Base-by-base conservation (phyloP, 2,888 invertebrate genomes). In the Drosophila mimetica region DNA sequence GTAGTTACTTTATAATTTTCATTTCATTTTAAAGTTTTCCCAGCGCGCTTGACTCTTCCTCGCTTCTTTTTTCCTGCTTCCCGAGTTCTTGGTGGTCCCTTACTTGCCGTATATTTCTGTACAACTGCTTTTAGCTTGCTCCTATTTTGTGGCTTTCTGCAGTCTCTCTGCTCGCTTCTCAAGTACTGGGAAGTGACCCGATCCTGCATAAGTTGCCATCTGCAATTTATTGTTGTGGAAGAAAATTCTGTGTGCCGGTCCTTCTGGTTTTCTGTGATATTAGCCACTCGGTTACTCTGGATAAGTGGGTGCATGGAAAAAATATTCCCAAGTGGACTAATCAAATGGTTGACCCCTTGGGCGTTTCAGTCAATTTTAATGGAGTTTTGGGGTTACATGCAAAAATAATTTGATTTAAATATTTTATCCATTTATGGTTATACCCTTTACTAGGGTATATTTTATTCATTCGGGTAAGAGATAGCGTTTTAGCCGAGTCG, bases 1-100 rank as follows among this genome's bases (percentile, higher is more conserved):
- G 86, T 86, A 77, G 88, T 83, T 86, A 78, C 76, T 86, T 80
- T 88, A 88, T 83, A 88, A 88, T 86, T 88, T 85, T 84, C 87
- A 80, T 83, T 83, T 86, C 71, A 75, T 76, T 82, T 78, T 75
- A 69, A 78, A 87, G 83, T 79, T 80, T 71, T 39, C 59, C 60
- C 41, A 48, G 41, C 66, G 53, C 39, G 59, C 51, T 52, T 51
- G 50, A 69, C 71, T 65, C 74, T 70, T 58, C 64, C 52, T 53
- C 22, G 7, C 4, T 22, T n/a, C 44, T 25, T 47, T 46, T n/a
- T 20, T 16, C 9, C 20, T n/a, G n/a, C 46, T 14, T 9, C 6
- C 32, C 9, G 25, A 34, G 54, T 44, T n/a, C 41, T 48, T 0
- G 30, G 50, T 46, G 53, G 37, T 39, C 65, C 73, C 79, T 71